Conservation (phyloP, 1,140 invertebrate genomes). For the Ostrea denselamellosa region DNA sequence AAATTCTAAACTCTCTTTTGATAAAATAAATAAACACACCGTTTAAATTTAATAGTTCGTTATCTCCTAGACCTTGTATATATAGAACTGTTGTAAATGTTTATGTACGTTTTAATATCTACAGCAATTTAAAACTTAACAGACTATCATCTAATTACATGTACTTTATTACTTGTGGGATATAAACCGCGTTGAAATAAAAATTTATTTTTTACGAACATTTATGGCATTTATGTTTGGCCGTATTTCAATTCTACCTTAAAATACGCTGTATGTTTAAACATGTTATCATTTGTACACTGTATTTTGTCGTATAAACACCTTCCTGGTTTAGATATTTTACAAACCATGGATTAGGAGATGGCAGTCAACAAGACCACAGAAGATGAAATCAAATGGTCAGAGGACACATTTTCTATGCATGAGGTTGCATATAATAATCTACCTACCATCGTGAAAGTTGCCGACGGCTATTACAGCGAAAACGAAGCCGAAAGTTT, state of each 20-base stretch:
- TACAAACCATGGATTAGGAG: background rate
- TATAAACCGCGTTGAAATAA: too few species aligned
- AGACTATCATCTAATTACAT: too few species aligned
- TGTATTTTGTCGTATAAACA: background rate
- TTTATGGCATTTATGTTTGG: background rate
- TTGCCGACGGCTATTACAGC: slow-evolving; percentile 46
- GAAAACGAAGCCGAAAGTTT: slow-evolving; percentile 50
- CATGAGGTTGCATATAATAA: slow-evolving; percentile 20
- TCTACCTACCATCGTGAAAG: slow-evolving; percentile 47
- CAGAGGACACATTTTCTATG: slow-evolving; percentile 41
- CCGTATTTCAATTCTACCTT: slow-evolving; percentile 7
- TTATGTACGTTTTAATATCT: too few species aligned
- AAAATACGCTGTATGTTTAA: background rate
- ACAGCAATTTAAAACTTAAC: too few species aligned
- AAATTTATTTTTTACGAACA: background rate
- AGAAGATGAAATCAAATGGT: slow-evolving; percentile 44
- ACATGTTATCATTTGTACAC: background rate
- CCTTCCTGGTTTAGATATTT: slow-evolving; percentile 7
- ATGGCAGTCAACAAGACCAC: background rate
- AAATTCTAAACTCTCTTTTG: too few species aligned
- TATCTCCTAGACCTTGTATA: too few species aligned
- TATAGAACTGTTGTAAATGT: too few species aligned
- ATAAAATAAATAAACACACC: too few species aligned
- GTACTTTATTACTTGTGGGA: too few species aligned
- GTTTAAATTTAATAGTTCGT: too few species aligned